These are phyloP conservation scores for Drosophila aff. DNA, from an alignment of 1,140 invertebrate genomes.

Conservation along the genomic window DNA sequence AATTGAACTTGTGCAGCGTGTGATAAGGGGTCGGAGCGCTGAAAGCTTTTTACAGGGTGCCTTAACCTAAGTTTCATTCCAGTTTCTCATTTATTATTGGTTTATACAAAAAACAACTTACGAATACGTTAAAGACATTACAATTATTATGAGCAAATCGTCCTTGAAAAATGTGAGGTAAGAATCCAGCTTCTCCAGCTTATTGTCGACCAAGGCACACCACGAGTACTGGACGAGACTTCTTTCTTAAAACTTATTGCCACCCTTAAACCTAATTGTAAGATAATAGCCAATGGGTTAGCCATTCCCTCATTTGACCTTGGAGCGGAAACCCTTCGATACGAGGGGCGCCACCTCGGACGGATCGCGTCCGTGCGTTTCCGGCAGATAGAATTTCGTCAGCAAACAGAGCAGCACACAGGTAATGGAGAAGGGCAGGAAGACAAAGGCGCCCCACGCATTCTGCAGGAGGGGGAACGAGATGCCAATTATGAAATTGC, in stretches of 20 bases:
- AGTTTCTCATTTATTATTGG: constrained; percentile 36
- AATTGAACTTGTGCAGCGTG: constrained; percentile 61
- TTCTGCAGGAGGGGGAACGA: constrained; percentile 90
- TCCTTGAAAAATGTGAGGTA: constrained; percentile 16
- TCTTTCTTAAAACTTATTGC: constrained; percentile 1
- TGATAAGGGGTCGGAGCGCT: constrained; percentile 49
- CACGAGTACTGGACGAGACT: constrained; percentile 1
- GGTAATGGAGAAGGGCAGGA: constrained; percentile 89
- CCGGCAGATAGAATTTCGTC: constrained; percentile 89
- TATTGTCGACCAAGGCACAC: constrained; percentile 59
- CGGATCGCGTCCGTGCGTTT: constrained; percentile 89
- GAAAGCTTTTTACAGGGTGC: constrained; percentile 17
- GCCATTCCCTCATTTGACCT: constrained; percentile 57
- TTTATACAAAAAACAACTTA: constrained; percentile 44
- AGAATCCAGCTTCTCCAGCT: not conserved
- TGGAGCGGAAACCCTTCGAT: constrained; percentile 85
- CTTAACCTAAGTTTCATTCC: constrained; percentile 9
- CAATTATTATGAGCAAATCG: constrained; percentile 22
- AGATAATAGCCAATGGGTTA: not conserved
- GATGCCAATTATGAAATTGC: constrained; percentile 95
- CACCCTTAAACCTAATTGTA: constrained; percentile 26
- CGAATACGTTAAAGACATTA: constrained; percentile 11
- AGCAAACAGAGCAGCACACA: constrained; percentile 88
- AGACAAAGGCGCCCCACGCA: constrained; percentile 89
- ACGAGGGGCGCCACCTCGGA: constrained; percentile 87